Conservation (phyloP, 2,797 vertebrate species). For the Rhyacichthys aspro region DNA sequence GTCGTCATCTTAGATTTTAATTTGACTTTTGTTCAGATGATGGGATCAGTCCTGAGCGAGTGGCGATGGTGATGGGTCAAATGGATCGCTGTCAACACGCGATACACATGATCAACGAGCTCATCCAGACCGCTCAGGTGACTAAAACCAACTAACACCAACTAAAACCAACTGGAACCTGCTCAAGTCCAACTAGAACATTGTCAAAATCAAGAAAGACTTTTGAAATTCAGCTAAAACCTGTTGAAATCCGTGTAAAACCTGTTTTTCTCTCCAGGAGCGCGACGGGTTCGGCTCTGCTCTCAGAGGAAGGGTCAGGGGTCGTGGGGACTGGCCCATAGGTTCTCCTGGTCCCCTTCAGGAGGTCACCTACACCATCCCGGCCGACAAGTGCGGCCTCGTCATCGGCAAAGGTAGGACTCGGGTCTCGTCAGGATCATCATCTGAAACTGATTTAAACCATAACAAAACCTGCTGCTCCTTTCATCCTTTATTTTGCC, state of each 20-base stretch:
- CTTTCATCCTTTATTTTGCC: no score
- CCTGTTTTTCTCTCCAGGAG: slow-evolving; percentile 80
- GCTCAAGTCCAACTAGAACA: no score
- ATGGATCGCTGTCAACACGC: slow-evolving; percentile 95
- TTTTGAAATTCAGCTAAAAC: no score
- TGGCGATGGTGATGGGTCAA: slow-evolving; percentile 97
- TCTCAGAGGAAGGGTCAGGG: slow-evolving; percentile 85
- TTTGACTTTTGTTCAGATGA: no score
- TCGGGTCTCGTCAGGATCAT: no score
- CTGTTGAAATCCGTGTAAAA: no score
- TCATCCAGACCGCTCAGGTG: slow-evolving; percentile 96
- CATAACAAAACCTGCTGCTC: no score
- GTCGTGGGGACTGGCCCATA: slow-evolving; percentile 91
- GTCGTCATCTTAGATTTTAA: no score
- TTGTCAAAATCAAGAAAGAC: no score
- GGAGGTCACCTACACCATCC: slow-evolving; percentile 97
- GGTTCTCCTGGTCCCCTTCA: slow-evolving; percentile 90
- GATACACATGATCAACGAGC: slow-evolving; percentile 93
- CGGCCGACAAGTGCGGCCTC: slow-evolving; percentile 96
- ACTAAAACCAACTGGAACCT: no score
- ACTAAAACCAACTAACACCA: background rate
- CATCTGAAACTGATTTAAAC: no score
- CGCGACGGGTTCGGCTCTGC: slow-evolving; percentile 91
- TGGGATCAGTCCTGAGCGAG: slow-evolving; percentile 92
- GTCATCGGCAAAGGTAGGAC: slow-evolving; percentile 96